Evolutionary conservation across 2,888 invertebrate species (phyloP).

Genomic region (Parasteatoda lunata): DNA sequence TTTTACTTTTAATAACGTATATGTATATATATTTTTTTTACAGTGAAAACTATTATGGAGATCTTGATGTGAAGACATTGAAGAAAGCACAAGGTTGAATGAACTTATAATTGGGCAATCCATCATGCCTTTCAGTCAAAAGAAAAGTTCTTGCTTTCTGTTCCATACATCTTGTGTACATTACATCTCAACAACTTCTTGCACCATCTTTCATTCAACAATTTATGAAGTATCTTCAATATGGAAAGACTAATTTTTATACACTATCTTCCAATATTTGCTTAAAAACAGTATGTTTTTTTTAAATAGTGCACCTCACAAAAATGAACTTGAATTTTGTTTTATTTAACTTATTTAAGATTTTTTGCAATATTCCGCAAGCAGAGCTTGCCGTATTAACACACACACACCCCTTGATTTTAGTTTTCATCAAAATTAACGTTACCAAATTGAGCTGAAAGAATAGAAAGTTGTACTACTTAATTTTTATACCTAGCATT

Average conservation of each 20-base stretch:
- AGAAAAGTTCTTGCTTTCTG: conserved; percentile 31
- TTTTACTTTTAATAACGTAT: not conserved
- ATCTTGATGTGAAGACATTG: conserved; percentile 94
- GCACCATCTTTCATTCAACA: conserved; percentile 28
- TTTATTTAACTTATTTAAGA: conserved; percentile 30
- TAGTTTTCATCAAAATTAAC: not conserved
- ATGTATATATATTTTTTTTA: conserved; percentile 32
- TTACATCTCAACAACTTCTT: conserved; percentile 38
- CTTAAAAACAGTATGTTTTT: not conserved
- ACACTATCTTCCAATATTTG: too few species aligned
- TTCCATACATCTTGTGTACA: conserved; percentile 63
- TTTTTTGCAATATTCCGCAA: conserved; percentile 33
- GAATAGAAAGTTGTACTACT: not conserved
- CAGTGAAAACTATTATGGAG: conserved; percentile 98
- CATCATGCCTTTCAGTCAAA: conserved; percentile 61
- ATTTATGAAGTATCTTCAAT: not conserved
- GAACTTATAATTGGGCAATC: conserved; percentile 72
- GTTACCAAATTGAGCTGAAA: not conserved
- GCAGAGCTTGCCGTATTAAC: conserved; percentile 58
- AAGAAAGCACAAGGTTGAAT: conserved; percentile 93
- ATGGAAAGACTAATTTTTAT: too few species aligned
- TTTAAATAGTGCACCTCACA: not conserved
- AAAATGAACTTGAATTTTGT: conserved; percentile 22
- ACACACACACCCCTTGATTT: not conserved
- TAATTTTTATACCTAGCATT: conserved; percentile 32